Conservation (phyloP, 2,113 vertebrate genomes). For the Bujurquina vittata region DNA sequence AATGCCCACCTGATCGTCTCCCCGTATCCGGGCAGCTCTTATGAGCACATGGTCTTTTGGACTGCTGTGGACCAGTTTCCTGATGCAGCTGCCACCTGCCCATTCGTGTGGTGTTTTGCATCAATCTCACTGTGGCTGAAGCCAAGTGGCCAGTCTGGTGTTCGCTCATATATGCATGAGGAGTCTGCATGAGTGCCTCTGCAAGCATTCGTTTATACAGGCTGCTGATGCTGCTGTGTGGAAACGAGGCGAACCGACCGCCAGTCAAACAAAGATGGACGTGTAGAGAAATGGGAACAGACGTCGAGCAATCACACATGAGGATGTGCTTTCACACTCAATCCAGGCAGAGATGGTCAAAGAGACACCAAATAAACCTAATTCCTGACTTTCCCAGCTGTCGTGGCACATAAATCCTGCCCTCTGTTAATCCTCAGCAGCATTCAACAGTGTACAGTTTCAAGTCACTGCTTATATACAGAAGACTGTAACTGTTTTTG, state of each 20-base stretch:
- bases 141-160: constrained; percentile 46
- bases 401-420: constrained; percentile 9
- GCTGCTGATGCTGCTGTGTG: constrained; percentile 2
- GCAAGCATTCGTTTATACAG: constrained; percentile 26
- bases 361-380: constrained; percentile 49
- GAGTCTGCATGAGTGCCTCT: constrained; percentile 9
- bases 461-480: constrained; percentile 24
- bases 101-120: constrained; percentile 52
- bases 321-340: constrained; percentile 68
- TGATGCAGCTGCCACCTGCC: constrained; percentile 73
- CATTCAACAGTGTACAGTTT: constrained; percentile 5
- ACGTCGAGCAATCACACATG: constrained; percentile 60
- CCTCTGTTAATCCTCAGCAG: constrained; percentile 9
- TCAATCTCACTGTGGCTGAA: constrained; percentile 55
- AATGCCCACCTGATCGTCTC: constrained; percentile 55
- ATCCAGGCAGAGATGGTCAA: constrained; percentile 34
- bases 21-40: constrained; percentile 39
- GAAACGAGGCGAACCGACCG: constrained; percentile 15
- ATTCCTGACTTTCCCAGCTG: constrained; percentile 1
- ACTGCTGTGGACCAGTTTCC: constrained; percentile 61
- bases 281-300: constrained; percentile 62
- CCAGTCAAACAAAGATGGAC: constrained; percentile 69
- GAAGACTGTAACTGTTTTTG: constrained; percentile 21
- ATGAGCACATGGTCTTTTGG: constrained; percentile 42
- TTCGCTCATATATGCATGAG: neutral